Percentiles rank a stretch among this genome's conserved stretches.
These are phyloP conservation scores for Esox lucius DNA, from an alignment of 2,797 vertebrate species.

Conservation along the genomic window DNA sequence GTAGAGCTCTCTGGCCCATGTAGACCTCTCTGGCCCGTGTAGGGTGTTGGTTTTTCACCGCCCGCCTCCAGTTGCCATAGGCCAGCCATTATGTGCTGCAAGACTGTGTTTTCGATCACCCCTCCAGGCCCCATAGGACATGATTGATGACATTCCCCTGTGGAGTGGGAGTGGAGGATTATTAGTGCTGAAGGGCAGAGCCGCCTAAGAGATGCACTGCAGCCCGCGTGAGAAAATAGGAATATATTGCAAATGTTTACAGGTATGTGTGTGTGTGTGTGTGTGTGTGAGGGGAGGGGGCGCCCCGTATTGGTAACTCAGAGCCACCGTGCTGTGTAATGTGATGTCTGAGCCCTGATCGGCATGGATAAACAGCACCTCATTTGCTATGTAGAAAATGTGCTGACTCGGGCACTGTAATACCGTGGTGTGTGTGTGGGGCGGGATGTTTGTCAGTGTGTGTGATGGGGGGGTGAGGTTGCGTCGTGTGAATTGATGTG, in stretches of 20 bases:
- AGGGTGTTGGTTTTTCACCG: neutral
- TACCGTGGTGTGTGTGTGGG: neutral
- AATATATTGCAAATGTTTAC: conserved; percentile 72
- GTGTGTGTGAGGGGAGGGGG: neutral
- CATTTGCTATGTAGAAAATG: conserved; percentile 18
- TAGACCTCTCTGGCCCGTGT: neutral
- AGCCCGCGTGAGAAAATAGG: conserved; percentile 53
- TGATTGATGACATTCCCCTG: conserved; percentile 60
- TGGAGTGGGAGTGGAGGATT: conserved; percentile 64
- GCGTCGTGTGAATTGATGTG: neutral
- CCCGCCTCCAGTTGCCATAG: conserved; percentile 9
- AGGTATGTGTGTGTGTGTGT: neutral
- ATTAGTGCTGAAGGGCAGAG: conserved; percentile 65
- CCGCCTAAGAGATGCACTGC: conserved; percentile 57
- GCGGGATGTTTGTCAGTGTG: conserved; percentile 30
- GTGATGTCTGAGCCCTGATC: conserved; percentile 30
- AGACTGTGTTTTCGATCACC: conserved; percentile 31
- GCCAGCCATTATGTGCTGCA: conserved; percentile 33
- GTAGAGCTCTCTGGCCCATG: neutral
- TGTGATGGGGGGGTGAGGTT: conserved; percentile 3
- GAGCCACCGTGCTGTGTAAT: neutral
- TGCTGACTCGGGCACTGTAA: conserved; percentile 22
- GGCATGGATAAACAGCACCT: conserved; percentile 28
- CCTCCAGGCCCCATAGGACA: conserved; percentile 36
- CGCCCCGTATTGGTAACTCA: neutral